Evolutionary conservation across 1,140 invertebrate genomes (phyloP), one percentile per base, ranked within the genome.

Genomic region (Zaprionus camerounensis): DNA sequence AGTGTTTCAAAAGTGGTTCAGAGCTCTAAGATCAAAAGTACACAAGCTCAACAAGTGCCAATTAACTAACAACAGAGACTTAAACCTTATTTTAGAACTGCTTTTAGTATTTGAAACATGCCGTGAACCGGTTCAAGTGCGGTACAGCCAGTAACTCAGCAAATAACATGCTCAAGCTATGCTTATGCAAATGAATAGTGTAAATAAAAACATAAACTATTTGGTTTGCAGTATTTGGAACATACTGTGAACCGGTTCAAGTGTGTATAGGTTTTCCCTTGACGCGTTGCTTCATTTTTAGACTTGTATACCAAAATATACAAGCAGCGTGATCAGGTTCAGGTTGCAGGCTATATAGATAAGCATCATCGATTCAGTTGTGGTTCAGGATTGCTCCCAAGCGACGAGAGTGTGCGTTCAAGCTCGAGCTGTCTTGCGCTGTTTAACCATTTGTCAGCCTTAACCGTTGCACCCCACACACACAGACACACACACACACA

Each of bases 401-500:
- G 38, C 13, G 38, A 41, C 15, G 6, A n/a, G 38, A 31, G 31
- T 34, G 31, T 34, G 31, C 5, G 15, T n/a, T 15, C 41, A 46
- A 46, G 41, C 41, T 46, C n/a, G n/a, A 34, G 31, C 31, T 34
- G 31, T 34, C 41, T 38, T 13, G 36, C 12, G 41, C 41, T 46
- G n/a, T 20, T 46, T 46, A 56, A 64, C 17, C 61, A 71, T 72
- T 58, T 66, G 62, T 72, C 55, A 51, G 59, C 51, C 62, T 63
- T 63, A 51, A 51, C 26, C n/a, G 22, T 69, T 44, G 15, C 46
- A 76, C 68, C 44, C 63, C 66, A 57, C 44, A 57, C 34, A 66
- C 36, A 38, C 36, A 38, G 12, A 13, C 11, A 38, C 36, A 15
- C 38, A 41, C 15, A n/a, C 5, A 41, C 6, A 41, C 41, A 7